Evolutionary conservation across 1,140 invertebrate genomes (phyloP).

Genomic region (Caenorhabditis latens): DNA sequence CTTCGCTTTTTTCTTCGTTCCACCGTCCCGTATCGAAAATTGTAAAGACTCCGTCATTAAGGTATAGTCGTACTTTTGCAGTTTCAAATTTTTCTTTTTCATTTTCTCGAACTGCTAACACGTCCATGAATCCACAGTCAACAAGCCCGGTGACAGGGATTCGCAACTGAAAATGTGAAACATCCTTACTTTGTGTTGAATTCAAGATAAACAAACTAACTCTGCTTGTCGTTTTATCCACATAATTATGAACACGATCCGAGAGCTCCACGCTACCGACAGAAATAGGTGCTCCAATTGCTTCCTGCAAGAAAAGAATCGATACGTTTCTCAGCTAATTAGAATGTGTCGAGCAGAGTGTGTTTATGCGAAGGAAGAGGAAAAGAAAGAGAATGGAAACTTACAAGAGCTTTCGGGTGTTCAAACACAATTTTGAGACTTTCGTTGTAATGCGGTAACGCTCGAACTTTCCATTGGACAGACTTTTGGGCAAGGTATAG

Average conservation of each 20-base stretch:
- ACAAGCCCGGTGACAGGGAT: conserved; percentile 70
- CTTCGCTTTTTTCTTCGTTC: background rate
- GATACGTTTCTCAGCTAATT: background rate
- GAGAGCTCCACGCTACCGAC: conserved; percentile 72
- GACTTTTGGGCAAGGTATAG: conserved; percentile 71
- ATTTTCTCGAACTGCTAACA: conserved; percentile 66
- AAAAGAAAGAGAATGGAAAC: background rate
- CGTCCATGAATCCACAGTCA: conserved; percentile 67
- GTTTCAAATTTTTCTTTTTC: conserved; percentile 63
- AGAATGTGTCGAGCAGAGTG: background rate
- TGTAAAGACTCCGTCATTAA: conserved; percentile 50
- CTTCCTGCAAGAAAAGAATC: conserved; percentile 47
- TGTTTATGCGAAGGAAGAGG: background rate
- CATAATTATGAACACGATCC: conserved; percentile 71
- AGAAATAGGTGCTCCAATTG: conserved; percentile 71
- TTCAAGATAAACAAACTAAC: conserved; percentile 59
- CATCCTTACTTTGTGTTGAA: background rate
- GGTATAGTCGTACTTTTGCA: conserved; percentile 59
- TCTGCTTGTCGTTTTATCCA: conserved; percentile 69
- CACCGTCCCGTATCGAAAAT: conserved; percentile 37
- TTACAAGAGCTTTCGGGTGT: conserved; percentile 68
- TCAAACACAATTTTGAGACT: conserved; percentile 70
- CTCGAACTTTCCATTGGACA: conserved; percentile 68
- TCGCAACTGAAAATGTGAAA: conserved; percentile 68
- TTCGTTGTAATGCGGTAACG: conserved; percentile 71